Base-by-base conservation (phyloP, 1,140 invertebrate genomes). In the Centruroides sculpturatus region DNA sequence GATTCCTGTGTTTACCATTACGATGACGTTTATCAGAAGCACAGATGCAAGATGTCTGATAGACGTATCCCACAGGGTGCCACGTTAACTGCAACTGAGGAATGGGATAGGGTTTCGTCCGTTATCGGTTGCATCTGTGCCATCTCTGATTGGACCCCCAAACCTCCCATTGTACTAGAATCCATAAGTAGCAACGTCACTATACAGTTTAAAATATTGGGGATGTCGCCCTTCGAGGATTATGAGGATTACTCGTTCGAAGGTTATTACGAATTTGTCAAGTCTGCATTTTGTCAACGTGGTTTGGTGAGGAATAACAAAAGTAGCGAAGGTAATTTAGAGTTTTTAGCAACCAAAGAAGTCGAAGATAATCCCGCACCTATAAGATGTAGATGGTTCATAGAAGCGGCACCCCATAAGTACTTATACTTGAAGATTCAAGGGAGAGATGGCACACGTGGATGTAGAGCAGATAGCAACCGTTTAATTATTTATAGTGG, bases 221-320 rank as follows among this genome's bases (percentile, higher is more conserved):
- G 84, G 60, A 93, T 93, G 89, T 83, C 83, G 54, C 80, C 86
- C 0, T 75, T 83, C 7, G 87, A 92, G 68, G 89, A 93, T 74
- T 89, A 86, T 69, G 80, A 84, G 56, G 84, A 85, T 60, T 79
- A 89, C 41, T 83, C 82, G 59, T 91, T 93, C 70, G 86, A 89
- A 72, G 89, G 84, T n/a, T 82, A 80, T 35, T 88, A 83, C 67
- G 86, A 89, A 69, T 89, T 89, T 66, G 77, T 89, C 1, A 82
- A 85, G 69, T 57, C 34, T 23, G 47, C 4, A 50, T 57, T 11
- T 23, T 61, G 78, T 82, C 56, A 74, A 49, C 56, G 4, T 48
- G 56, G 8, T 34, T 61, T 56, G 11, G 48, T 41, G 3, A 47
- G 61, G 9, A 65, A 57, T 23, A 65, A 65, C 35, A 51, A 59